Evolutionary conservation across 2,888 invertebrate genomes (phyloP).

Genomic region (Neria commutata): DNA sequence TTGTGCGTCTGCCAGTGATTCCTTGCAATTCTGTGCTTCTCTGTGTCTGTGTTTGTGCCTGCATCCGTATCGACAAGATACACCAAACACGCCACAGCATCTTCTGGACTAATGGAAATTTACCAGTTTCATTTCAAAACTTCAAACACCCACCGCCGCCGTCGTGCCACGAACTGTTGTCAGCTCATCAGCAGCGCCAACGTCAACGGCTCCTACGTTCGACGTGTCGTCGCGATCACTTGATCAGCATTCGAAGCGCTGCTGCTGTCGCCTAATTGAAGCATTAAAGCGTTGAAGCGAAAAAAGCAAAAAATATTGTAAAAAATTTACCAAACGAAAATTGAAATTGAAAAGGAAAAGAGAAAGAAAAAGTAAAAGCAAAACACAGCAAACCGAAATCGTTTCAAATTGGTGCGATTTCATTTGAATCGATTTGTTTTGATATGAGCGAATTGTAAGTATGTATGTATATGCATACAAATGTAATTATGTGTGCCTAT

Average conservation of each 20-base stretch:
- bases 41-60: background rate
- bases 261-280: no score
- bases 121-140: background rate
- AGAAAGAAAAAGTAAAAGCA: background rate
- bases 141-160: no score
- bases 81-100: slow-evolving; percentile 8
- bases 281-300: no score
- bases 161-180: no score
- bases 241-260: no score
- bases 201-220: background rate
- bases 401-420: background rate
- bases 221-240: background rate
- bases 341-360: background rate
- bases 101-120: slow-evolving; percentile 4
- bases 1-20: background rate
- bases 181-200: background rate
- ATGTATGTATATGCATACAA: background rate
- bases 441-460: background rate
- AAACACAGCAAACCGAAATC: background rate
- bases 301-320: no score
- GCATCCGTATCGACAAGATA: slow-evolving; percentile 34
- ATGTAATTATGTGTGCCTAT: background rate
- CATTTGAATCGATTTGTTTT: no score
- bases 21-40: background rate
- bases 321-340: no score